A percentile compares a stretch with the other conserved stretches of the same genome.
Evolutionary conservation across 2,888 invertebrate genomes (phyloP).

Genomic region (Mesorhabditis spiculigera): DNA sequence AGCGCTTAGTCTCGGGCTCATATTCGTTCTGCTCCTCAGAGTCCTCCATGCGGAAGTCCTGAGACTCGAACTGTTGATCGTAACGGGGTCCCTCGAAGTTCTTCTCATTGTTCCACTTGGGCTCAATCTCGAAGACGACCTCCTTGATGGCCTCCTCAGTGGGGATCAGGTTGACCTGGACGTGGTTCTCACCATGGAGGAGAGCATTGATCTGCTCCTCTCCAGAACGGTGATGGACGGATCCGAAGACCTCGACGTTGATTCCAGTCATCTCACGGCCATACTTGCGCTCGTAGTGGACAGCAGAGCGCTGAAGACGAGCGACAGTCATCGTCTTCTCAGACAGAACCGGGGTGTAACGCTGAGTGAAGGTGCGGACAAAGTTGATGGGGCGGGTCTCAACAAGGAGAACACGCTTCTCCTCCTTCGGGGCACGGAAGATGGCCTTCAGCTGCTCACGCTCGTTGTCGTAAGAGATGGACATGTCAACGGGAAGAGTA

Average conservation of each 20-base stretch:
- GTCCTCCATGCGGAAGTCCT: slow-evolving; percentile 21
- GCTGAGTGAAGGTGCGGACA: slow-evolving; percentile 26
- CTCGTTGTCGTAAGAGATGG: slow-evolving; percentile 26
- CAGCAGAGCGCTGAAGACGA: slow-evolving; percentile 14
- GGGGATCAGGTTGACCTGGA: slow-evolving; percentile 26
- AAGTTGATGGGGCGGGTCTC: slow-evolving; percentile 44
- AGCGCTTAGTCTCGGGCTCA: slow-evolving; percentile 23
- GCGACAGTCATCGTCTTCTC: slow-evolving; percentile 19
- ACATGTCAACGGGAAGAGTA: slow-evolving; percentile 28
- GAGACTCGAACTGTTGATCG: slow-evolving; percentile 17
- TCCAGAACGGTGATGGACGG: slow-evolving; percentile 21
- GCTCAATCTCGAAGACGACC: slow-evolving; percentile 18
- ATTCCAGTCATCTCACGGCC: slow-evolving; percentile 18
- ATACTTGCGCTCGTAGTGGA: slow-evolving; percentile 18
- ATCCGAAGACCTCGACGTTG: slow-evolving; percentile 20
- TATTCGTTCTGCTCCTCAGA: slow-evolving; percentile 28
- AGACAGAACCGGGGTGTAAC: slow-evolving; percentile 34
- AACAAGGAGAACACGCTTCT: slow-evolving; percentile 27
- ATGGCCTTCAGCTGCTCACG: slow-evolving; percentile 24
- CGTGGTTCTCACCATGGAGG: slow-evolving; percentile 20
- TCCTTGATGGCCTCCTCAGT: slow-evolving; percentile 13
- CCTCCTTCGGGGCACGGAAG: slow-evolving; percentile 25
- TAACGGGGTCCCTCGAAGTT: slow-evolving; percentile 23
- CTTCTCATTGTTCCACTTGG: slow-evolving; percentile 24
- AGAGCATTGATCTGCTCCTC: slow-evolving; percentile 2